A percentile compares a stretch with the other conserved stretches of the same genome.
phyloP scores from a whole-genome alignment of 2,113 vertebrate genomes.

The Arizona elegans region DNA sequence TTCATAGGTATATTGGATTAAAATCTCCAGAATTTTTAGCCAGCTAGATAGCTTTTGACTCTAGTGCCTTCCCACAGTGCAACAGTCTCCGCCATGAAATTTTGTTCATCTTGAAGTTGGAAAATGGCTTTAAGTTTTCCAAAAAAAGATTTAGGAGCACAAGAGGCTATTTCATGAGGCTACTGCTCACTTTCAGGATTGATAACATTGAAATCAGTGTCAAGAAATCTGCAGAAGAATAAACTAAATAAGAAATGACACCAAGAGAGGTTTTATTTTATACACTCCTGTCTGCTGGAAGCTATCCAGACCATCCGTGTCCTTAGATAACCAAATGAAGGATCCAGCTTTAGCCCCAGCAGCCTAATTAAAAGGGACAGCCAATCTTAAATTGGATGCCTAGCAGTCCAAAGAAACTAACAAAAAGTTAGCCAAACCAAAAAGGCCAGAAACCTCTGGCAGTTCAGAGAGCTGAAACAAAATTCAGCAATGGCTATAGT shows the following conservation, averaged over 20 bases:
- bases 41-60: neutral
- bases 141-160: neutral
- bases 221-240: neutral
- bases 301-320: neutral
- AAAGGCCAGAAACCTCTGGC: neutral
- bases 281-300: neutral
- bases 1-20: neutral
- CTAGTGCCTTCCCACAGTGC: neutral
- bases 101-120: neutral
- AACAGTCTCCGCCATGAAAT: neutral
- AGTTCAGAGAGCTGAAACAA: neutral
- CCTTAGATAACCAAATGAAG: neutral
- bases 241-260: neutral
- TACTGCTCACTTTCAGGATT: neutral
- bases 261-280: neutral
- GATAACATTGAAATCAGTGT: neutral
- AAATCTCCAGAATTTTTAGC: neutral
- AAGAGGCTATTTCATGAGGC: neutral
- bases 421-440: neutral
- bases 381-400: neutral
- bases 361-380: neutral
- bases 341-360: constrained; percentile 4
- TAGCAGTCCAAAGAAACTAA: neutral
- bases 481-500: neutral
- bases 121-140: neutral